phyloP scores from a whole-genome alignment of 2,113 vertebrate species.

The Rhineura floridana region DNA sequence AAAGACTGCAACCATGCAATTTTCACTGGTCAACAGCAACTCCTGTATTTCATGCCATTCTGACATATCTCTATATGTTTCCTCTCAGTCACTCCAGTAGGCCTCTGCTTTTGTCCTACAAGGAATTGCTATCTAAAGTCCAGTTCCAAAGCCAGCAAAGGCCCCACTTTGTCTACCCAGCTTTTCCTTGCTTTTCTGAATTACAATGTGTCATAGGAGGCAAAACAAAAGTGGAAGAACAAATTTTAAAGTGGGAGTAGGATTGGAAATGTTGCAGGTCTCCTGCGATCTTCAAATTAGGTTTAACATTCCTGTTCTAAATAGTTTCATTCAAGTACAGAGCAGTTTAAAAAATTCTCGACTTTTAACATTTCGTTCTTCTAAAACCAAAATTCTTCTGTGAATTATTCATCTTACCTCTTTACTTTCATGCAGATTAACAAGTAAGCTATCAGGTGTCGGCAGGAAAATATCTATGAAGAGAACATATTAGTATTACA shows the following conservation, averaged over 20 bases:
- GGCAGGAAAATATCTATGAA: constrained; percentile 92
- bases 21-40: not conserved
- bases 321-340: not conserved
- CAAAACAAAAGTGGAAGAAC: not conserved
- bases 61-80: not conserved
- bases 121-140: not conserved
- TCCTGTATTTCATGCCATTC: not conserved
- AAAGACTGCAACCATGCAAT: not conserved
- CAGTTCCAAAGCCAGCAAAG: not conserved
- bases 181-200: not conserved
- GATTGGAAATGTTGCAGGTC: not conserved
- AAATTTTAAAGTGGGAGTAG: not conserved
- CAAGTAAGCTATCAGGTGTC: constrained; percentile 92
- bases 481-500: constrained; percentile 34
- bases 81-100: not conserved
- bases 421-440: constrained; percentile 93
- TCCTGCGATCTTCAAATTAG: not conserved
- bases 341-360: not conserved
- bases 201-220: not conserved
- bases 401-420: constrained; percentile 80
- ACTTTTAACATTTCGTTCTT: not conserved
- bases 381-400: not conserved
- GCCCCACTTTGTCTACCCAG: not conserved
- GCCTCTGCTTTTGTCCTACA: not conserved
- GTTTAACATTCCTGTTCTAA: not conserved